Evolutionary conservation across 2,888 invertebrate genomes (phyloP).

Genomic region (Cabera pusaria): DNA sequence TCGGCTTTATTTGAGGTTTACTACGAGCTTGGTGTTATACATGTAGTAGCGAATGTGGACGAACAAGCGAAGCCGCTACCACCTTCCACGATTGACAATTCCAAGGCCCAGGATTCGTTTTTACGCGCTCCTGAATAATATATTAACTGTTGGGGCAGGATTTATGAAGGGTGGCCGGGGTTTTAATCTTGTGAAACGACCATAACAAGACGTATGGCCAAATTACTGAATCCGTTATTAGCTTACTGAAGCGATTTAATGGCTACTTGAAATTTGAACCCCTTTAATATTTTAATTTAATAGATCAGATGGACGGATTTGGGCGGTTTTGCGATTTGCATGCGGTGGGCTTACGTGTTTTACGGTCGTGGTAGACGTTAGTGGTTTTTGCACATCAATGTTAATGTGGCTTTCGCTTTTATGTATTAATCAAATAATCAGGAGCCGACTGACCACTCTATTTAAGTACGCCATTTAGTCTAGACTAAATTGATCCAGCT

Average conservation of each 20-base stretch:
- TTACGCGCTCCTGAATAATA: constrained; percentile 76
- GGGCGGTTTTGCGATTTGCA: constrained; percentile 43
- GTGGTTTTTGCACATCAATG: constrained; percentile 28
- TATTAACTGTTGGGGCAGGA: constrained; percentile 68
- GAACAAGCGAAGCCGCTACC: constrained; percentile 7
- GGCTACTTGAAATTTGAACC: constrained; percentile 64
- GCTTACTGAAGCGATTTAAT: constrained; percentile 67
- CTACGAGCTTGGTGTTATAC: constrained; percentile 40
- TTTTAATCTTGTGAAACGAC: constrained; percentile 78
- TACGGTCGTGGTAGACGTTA: constrained; percentile 28
- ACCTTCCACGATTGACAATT: constrained; percentile 56
- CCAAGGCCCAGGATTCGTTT: constrained; percentile 61
- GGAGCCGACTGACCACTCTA: constrained; percentile 12
- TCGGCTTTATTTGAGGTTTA: constrained; percentile 75
- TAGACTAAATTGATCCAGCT: neutral
- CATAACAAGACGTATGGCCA: constrained; percentile 80
- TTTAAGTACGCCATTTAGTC: constrained; percentile 1
- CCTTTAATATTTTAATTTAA: constrained; percentile 65
- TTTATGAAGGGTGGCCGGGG: constrained; percentile 78
- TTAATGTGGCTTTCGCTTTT: constrained; percentile 20
- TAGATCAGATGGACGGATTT: constrained; percentile 52
- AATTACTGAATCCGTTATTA: constrained; percentile 79
- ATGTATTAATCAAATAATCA: constrained; percentile 7
- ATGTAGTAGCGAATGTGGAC: constrained; percentile 6
- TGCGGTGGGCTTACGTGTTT: constrained; percentile 34